These are phyloP conservation scores for Pempheris klunzingeri DNA, from an alignment of 2,797 vertebrate genomes.

Conservation along the genomic window DNA sequence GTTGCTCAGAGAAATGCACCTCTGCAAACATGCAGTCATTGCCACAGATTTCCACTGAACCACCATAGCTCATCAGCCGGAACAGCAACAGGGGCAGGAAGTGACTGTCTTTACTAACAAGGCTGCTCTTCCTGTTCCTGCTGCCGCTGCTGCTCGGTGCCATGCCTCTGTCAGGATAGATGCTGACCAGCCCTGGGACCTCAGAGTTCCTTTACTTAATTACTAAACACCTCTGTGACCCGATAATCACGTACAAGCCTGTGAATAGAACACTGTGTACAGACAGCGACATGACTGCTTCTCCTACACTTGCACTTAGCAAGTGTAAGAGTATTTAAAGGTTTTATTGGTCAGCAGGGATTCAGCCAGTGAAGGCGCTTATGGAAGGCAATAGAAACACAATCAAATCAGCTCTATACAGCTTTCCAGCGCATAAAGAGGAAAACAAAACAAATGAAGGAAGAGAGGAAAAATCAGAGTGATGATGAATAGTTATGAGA, in stretches of 20 bases:
- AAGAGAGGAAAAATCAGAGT: no score
- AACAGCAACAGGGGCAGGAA: conserved; percentile 24
- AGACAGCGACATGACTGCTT: conserved; percentile 4
- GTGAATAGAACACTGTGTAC: conserved; percentile 7
- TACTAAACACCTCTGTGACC: conserved; percentile 45
- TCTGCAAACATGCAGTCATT: conserved; percentile 39
- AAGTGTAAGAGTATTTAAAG: conserved; percentile 5
- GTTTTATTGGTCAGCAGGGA: conserved; percentile 13
- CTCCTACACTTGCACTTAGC: neutral
- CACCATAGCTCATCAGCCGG: conserved; percentile 27
- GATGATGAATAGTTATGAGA: no score
- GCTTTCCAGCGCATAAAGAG: no score
- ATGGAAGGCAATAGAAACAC: neutral
- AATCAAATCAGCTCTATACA: no score
- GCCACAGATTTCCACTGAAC: conserved; percentile 6
- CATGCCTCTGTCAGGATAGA: conserved; percentile 33
- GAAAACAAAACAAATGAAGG: no score
- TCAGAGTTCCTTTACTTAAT: conserved; percentile 42
- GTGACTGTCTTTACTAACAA: conserved; percentile 9
- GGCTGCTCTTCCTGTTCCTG: conserved; percentile 19
- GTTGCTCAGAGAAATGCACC: conserved; percentile 13
- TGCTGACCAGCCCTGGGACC: conserved; percentile 43
- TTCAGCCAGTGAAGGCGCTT: neutral
- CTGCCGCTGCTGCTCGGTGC: conserved; percentile 22
- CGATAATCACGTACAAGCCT: conserved; percentile 17